phyloP scores from a whole-genome alignment of 1,140 invertebrate species.

The Phymastichus coffea region DNA sequence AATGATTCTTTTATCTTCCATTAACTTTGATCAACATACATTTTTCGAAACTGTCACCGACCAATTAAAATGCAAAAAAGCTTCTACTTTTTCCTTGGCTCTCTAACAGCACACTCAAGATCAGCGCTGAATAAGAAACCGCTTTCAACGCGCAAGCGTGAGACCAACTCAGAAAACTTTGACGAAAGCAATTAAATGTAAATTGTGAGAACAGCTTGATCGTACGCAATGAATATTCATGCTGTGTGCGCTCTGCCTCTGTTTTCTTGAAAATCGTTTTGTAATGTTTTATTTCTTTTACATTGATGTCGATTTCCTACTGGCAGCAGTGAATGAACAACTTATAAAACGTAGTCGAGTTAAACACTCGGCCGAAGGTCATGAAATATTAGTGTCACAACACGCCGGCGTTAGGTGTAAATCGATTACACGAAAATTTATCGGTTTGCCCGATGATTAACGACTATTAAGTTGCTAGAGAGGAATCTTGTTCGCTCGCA shows the following conservation, averaged over 20 bases:
- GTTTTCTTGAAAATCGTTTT: slow-evolving; percentile 13
- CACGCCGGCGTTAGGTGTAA: slow-evolving; percentile 19
- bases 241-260: neutral
- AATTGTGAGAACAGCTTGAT: slow-evolving; percentile 10
- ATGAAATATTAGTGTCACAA: slow-evolving; percentile 39
- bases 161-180: slow-evolving; percentile 1
- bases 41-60: no score
- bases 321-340: no score
- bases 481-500: neutral
- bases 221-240: slow-evolving; percentile 11
- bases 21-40: no score
- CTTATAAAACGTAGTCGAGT: no score
- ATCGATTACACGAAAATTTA: slow-evolving; percentile 38
- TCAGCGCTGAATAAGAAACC: no score
- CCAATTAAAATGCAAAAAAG: no score
- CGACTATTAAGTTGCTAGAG: neutral
- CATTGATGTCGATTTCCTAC: no score
- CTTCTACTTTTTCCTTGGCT: no score
- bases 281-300: slow-evolving; percentile 6
- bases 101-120: no score
- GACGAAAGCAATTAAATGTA: slow-evolving; percentile 19
- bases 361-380: slow-evolving; percentile 27
- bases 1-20: no score
- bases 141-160: no score
- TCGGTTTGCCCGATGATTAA: slow-evolving; percentile 31